Conservation (phyloP, 2,888 invertebrate genomes). For the Leptinotarsa tumamoca region DNA sequence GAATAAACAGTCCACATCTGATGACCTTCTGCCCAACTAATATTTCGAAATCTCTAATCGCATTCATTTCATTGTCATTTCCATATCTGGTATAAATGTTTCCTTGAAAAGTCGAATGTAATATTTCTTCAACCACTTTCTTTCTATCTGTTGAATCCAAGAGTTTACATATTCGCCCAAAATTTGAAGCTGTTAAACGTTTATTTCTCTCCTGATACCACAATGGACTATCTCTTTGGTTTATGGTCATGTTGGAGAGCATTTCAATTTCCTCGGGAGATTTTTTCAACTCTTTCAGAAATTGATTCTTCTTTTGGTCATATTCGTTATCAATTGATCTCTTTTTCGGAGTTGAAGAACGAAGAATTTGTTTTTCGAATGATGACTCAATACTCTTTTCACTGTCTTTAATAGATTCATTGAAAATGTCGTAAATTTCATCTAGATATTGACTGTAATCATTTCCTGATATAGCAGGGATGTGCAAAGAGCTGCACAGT, state of each 20-base stretch:
- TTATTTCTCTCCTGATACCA: constrained; percentile 55
- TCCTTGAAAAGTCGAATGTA: constrained; percentile 50
- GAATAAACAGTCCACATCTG: constrained; percentile 50
- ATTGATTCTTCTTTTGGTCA: constrained; percentile 43
- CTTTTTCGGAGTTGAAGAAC: constrained; percentile 23
- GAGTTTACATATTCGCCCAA: constrained; percentile 53
- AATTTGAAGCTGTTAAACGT: constrained; percentile 57
- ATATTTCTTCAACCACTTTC: constrained; percentile 46
- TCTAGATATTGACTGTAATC: constrained; percentile 47
- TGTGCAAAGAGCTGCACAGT: constrained; percentile 50
- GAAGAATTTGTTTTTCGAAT: constrained; percentile 18
- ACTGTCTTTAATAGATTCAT: constrained; percentile 39
- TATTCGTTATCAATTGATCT: constrained; percentile 30
- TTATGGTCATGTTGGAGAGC: constrained; percentile 45
- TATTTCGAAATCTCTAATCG: constrained; percentile 48
- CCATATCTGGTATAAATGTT: constrained; percentile 52
- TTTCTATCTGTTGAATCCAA: constrained; percentile 46
- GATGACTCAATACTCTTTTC: constrained; percentile 31
- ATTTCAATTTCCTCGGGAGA: constrained; percentile 43
- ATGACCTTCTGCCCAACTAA: constrained; percentile 41
- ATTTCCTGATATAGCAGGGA: constrained; percentile 47
- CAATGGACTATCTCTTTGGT: constrained; percentile 48
- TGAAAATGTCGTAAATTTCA: constrained; percentile 50
- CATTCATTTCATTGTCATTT: constrained; percentile 49
- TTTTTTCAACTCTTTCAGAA: constrained; percentile 45